These are phyloP conservation scores for Aphaenogaster rudis DNA, from an alignment of 1,140 invertebrate species.

Conservation along the genomic window DNA sequence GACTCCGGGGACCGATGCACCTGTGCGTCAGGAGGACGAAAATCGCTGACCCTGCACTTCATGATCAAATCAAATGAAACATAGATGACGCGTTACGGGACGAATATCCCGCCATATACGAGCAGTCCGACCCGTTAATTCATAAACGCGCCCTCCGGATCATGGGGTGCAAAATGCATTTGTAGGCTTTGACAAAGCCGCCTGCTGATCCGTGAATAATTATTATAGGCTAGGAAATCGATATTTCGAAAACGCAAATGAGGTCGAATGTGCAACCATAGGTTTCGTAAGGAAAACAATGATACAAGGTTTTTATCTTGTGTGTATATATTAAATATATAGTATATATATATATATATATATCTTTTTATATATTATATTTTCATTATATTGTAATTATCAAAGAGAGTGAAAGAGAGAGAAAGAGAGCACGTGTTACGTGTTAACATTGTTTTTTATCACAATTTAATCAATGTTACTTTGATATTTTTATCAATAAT, in stretches of 20 bases:
- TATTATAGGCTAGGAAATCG: constrained; percentile 42
- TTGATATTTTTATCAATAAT: constrained; percentile 36
- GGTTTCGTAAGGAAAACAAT: not conserved
- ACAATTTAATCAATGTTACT: constrained; percentile 3
- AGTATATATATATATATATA: too few relatives aligned
- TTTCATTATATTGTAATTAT: constrained; percentile 1
- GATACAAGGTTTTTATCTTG: not conserved
- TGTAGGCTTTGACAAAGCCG: constrained; percentile 69
- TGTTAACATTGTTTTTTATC: not conserved
- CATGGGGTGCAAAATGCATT: constrained; percentile 73
- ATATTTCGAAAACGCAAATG: constrained; percentile 48
- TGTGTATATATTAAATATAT: too few relatives aligned
- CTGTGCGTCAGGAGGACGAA: constrained; percentile 67
- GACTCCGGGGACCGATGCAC: constrained; percentile 69
- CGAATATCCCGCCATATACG: constrained; percentile 53
- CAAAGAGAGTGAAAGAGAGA: not conserved
- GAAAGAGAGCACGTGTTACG: not conserved
- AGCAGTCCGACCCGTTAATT: constrained; percentile 77
- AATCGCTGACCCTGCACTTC: constrained; percentile 72
- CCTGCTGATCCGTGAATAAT: constrained; percentile 66
- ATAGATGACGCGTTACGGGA: constrained; percentile 83
- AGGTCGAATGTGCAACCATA: constrained; percentile 24
- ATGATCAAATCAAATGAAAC: constrained; percentile 83
- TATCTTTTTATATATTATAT: not conserved
- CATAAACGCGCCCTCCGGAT: constrained; percentile 79